Conservation (phyloP, 2,888 invertebrate genomes). For the Bombylius discolor region DNA sequence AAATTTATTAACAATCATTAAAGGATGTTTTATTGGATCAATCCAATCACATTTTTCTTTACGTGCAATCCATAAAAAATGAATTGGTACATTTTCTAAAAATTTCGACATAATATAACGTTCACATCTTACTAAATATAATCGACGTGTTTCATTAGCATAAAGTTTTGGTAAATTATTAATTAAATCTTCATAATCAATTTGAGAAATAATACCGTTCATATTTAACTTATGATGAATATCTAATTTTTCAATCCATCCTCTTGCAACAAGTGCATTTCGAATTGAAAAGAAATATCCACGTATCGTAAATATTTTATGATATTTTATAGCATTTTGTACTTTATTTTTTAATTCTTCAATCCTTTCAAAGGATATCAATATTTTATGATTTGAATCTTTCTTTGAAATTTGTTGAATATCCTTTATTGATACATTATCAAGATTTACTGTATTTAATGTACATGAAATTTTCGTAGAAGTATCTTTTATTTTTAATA, state of each 20-base stretch:
- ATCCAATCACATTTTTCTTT: conserved; percentile 50
- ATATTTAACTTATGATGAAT: conserved; percentile 28
- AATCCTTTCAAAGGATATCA: conserved; percentile 53
- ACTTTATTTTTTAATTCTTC: conserved; percentile 50
- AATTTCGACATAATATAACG: conserved; percentile 59
- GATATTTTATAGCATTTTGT: conserved; percentile 50
- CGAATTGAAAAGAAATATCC: conserved; percentile 61
- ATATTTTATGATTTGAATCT: conserved; percentile 28
- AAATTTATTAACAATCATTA: conserved; percentile 67
- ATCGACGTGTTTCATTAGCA: conserved; percentile 37
- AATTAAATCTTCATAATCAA: conserved; percentile 29
- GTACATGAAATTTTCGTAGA: too few species aligned
- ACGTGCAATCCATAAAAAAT: conserved; percentile 82
- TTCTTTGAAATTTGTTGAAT: conserved; percentile 12
- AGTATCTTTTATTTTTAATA: too few species aligned
- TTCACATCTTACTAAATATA: conserved; percentile 51
- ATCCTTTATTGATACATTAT: background rate
- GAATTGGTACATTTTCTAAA: conserved; percentile 64
- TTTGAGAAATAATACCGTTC: conserved; percentile 22
- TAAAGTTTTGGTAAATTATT: conserved; percentile 27
- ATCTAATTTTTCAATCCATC: conserved; percentile 46
- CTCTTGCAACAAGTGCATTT: conserved; percentile 52
- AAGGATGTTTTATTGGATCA: conserved; percentile 38
- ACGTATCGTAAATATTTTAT: conserved; percentile 54
- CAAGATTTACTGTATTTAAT: too few species aligned